phyloP scores from a whole-genome alignment of 1,140 invertebrate genomes.

The Drosophila biarmipes region DNA sequence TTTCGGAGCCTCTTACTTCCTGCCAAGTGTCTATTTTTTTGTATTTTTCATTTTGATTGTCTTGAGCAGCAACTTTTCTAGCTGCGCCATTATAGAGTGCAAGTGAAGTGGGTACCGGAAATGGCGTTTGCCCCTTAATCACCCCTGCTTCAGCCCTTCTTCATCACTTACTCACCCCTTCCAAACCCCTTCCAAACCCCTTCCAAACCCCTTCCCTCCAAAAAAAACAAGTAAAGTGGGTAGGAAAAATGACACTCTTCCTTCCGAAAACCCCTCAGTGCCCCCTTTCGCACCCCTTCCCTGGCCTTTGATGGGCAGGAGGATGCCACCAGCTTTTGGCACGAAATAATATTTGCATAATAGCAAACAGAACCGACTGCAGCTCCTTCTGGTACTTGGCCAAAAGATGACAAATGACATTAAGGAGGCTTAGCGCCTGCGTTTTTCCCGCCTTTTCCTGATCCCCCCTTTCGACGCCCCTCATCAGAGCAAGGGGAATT shows the following conservation, averaged over 20 bases:
- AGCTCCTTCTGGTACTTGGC: conserved; percentile 45
- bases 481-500: conserved; percentile 51
- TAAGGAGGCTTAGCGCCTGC: conserved; percentile 71
- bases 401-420: conserved; percentile 79
- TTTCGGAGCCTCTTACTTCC: background rate
- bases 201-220: background rate
- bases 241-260: background rate
- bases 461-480: conserved; percentile 3
- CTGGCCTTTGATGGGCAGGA: background rate
- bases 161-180: background rate
- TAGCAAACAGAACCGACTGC: conserved; percentile 65
- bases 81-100: conserved; percentile 28
- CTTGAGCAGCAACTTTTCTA: conserved; percentile 19
- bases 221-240: conserved; percentile 1
- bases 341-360: conserved; percentile 81
- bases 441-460: conserved; percentile 29
- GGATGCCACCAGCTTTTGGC: conserved; percentile 40
- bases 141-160: background rate
- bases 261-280: background rate
- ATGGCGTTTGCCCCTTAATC: background rate
- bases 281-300: background rate
- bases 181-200: conserved; percentile 1
- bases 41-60: conserved; percentile 27
- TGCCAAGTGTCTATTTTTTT: conserved; percentile 4
- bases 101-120: conserved; percentile 8